Conservation (phyloP, 1,140 invertebrate species). For the Globodera rostochiensis region DNA sequence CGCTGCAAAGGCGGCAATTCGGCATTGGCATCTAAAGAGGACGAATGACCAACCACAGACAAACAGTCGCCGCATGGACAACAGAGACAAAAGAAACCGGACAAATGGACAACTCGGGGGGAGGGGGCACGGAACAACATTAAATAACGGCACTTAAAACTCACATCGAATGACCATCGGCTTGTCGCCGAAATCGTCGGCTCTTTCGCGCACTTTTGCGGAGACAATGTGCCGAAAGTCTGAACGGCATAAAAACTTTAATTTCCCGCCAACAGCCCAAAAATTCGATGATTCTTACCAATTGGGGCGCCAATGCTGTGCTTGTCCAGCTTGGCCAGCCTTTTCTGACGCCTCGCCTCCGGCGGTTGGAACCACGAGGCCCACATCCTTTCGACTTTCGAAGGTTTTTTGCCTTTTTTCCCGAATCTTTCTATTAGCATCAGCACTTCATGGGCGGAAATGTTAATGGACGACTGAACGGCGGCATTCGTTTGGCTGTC, state of each 20-base stretch:
- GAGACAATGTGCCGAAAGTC: conserved; percentile 26
- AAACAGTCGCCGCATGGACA: neutral
- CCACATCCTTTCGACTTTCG: conserved; percentile 1
- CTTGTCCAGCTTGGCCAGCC: conserved; percentile 9
- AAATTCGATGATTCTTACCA: neutral
- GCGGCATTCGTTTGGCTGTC: neutral
- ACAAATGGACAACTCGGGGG: neutral
- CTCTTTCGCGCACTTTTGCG: conserved; percentile 4
- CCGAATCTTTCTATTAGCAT: conserved; percentile 1
- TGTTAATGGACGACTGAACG: neutral
- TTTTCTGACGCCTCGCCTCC: conserved; percentile 17
- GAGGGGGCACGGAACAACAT: neutral
- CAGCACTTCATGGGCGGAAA: neutral
- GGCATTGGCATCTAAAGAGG: conserved; percentile 12
- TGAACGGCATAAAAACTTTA: neutral
- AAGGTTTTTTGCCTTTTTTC: conserved; percentile 9
- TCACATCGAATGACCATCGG: conserved; percentile 13
- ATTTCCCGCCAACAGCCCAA: neutral
- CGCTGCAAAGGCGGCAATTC: neutral
- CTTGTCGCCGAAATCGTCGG: conserved; percentile 5
- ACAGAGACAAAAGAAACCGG: neutral
- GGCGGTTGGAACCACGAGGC: neutral
- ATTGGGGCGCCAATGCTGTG: conserved; percentile 8
- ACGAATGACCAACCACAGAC: neutral
- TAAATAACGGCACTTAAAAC: neutral